These are phyloP conservation scores for Euproctis similis DNA, from an alignment of 2,888 invertebrate genomes.

Conservation along the genomic window DNA sequence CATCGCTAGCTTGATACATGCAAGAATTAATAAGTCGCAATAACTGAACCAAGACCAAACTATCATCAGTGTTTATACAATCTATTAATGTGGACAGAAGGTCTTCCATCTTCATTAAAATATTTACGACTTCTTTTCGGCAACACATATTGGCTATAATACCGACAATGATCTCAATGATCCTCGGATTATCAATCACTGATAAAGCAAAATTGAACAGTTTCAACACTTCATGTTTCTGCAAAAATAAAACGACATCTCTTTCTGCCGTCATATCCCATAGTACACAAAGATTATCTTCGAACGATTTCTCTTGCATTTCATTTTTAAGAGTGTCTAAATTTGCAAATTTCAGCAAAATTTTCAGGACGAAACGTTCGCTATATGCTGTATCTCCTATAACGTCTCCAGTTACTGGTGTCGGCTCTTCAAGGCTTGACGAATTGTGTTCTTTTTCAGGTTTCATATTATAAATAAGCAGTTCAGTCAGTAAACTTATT, in stretches of 20 bases:
- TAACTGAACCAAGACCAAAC: slow-evolving; percentile 82
- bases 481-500: no score
- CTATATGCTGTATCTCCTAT: slow-evolving; percentile 89
- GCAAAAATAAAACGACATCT: slow-evolving; percentile 82
- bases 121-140: slow-evolving; percentile 75
- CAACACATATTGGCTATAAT: slow-evolving; percentile 90
- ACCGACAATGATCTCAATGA: slow-evolving; percentile 88
- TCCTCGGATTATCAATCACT: slow-evolving; percentile 76
- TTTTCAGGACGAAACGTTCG: slow-evolving; percentile 82
- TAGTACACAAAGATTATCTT: slow-evolving; percentile 83
- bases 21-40: slow-evolving; percentile 80
- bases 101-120: slow-evolving; percentile 73
- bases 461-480: slow-evolving; percentile 45
- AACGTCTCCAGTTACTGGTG: slow-evolving; percentile 80
- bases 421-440: slow-evolving; percentile 22
- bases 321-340: slow-evolving; percentile 65
- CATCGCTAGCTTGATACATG: slow-evolving; percentile 51
- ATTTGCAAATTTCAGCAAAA: slow-evolving; percentile 78
- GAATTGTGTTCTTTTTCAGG: slow-evolving; percentile 25
- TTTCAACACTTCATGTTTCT: slow-evolving; percentile 80
- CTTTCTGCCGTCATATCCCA: slow-evolving; percentile 91
- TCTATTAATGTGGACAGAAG: slow-evolving; percentile 75
- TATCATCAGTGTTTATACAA: slow-evolving; percentile 79
- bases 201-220: slow-evolving; percentile 77
- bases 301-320: slow-evolving; percentile 77